Evolutionary conservation across 2,113 vertebrate species (phyloP), one percentile per base, ranked within the genome.

Genomic region (Silurus asotus): DNA sequence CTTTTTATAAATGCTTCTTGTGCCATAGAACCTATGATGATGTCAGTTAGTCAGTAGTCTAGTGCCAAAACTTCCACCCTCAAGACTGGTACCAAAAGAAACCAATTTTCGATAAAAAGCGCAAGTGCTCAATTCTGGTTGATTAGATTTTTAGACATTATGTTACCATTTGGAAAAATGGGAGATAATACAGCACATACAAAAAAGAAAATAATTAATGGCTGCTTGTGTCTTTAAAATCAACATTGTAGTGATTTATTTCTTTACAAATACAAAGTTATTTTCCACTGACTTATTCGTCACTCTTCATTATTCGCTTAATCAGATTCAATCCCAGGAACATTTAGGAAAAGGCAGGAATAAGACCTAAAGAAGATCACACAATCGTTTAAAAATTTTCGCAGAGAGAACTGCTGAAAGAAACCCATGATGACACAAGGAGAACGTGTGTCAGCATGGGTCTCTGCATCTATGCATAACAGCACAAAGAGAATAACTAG

Each of bases 181-280:
- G 28, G 28, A 69, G 5, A 48, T 72, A 64, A 84, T 56, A 28
- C 75, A 67, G 81, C 8, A 75, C 62, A 79, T 37, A 2, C 37
- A 28, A 25, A 53, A 78, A 37, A 61, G 65, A 64, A 65, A 61
- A 61, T 70, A 72, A 23, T 86, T 75, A 84, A 53, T n/a, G 48
- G 76, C 70, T 13, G 62, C 53, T 19, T 72, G 53, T 45, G 72
- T 56, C 65, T 14, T 69, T 9, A 69, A 69, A 69, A 69, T 11
- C 25, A 69, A 69, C 13, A 69, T 6, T 28, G 25, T 37, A 69
- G 59, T 61, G 5, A 15, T 17, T 14, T 17, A 61, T 61, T 61
- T 61, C 5, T 15, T 61, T 37, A 37, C 37, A 37, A 37, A 37
- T 37, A 37, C 37, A 37, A 37, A 37, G 37, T 37, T 37, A 37